Evolutionary conservation across 30 jellyfish, hydroid and myxozoan species (phyloP).

Genomic region (Cassiopea xamachana): DNA sequence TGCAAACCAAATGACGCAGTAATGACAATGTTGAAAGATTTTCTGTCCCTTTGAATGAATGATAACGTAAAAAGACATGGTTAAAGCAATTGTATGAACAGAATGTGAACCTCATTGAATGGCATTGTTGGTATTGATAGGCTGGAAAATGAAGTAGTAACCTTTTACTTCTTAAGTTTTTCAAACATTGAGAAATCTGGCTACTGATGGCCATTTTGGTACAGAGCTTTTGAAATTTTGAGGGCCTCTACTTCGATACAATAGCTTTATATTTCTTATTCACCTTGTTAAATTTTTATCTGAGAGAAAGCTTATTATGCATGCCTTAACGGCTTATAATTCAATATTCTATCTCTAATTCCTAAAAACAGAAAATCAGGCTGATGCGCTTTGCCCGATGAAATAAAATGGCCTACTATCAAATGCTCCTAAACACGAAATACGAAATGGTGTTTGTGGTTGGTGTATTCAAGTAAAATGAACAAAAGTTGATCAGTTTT

Average conservation of each 20-base stretch:
- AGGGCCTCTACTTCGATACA: neutral
- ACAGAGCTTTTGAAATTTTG: neutral
- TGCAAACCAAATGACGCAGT: too few relatives aligned
- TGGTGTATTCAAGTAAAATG: conserved; percentile 33
- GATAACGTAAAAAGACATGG: too few relatives aligned
- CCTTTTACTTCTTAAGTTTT: too few relatives aligned
- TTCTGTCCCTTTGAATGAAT: too few relatives aligned
- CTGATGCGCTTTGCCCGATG: conserved; percentile 58
- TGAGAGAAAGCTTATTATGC: neutral
- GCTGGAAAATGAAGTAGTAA: too few relatives aligned
- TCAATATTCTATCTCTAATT: conserved; percentile 9
- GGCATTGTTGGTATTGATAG: too few relatives aligned
- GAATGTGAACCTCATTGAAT: too few relatives aligned
- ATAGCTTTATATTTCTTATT: too few relatives aligned
- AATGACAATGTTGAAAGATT: too few relatives aligned
- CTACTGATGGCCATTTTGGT: neutral
- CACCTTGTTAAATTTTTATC: neutral
- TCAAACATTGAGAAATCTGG: neutral
- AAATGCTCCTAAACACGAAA: conserved; percentile 34
- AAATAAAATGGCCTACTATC: conserved; percentile 61
- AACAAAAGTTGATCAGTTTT: conserved; percentile 54
- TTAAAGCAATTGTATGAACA: too few relatives aligned
- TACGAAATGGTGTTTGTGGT: conserved; percentile 44
- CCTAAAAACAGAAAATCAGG: conserved; percentile 12
- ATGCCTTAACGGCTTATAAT: neutral